Evolutionary conservation across 2,888 invertebrate species (phyloP), one percentile per base, ranked within the genome.

Genomic region (Pseudanteris insignis): DNA sequence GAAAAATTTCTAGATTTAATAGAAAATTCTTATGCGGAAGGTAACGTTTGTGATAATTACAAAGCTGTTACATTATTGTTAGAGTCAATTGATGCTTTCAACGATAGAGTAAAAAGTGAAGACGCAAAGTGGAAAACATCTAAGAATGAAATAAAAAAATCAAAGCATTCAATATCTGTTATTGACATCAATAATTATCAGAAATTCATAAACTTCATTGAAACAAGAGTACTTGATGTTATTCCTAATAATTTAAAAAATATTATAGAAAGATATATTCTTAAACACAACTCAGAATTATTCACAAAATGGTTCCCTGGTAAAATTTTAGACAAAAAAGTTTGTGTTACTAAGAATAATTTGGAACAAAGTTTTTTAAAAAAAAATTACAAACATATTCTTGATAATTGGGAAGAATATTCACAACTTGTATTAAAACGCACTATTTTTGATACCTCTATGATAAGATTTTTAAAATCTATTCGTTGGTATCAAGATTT

Each of bases 401-500:
- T 29, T 2, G 25, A 15, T 6, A n/a, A 28, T 3, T 44, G 15
- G 11, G 11, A 30, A 6, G 2, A n/a, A n/a, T 26, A 15, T 15
- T 3, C 2, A 10, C 18, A 21, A 6, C n/a, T 24, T 36, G 10
- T n/a, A n/a, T n/a, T n/a, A n/a, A n/a, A n/a, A n/a, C n/a, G n/a
- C n/a, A n/a, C n/a, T n/a, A n/a, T n/a, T n/a, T n/a, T n/a, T 5
- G 26, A 26, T n/a, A 8, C 6, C 8, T 5, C 5, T n/a, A n/a
- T n/a, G 2, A 26, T 2, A 4, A n/a, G 8, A 9, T 78, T 76
- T 21, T 9, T 78, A 0, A 70, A 36, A 34, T 11, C 50, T 0
- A 26, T 57, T 0, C 68, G 70, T 1, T 78, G 78, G 78, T 70
- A 77, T 46, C 66, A 74, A 9, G 65, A 73, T 2, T 61, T 78